These are phyloP conservation scores for Scaptodrosophila latifasciaeformis DNA, from an alignment of 2,888 invertebrate genomes.

Conservation along the genomic window DNA sequence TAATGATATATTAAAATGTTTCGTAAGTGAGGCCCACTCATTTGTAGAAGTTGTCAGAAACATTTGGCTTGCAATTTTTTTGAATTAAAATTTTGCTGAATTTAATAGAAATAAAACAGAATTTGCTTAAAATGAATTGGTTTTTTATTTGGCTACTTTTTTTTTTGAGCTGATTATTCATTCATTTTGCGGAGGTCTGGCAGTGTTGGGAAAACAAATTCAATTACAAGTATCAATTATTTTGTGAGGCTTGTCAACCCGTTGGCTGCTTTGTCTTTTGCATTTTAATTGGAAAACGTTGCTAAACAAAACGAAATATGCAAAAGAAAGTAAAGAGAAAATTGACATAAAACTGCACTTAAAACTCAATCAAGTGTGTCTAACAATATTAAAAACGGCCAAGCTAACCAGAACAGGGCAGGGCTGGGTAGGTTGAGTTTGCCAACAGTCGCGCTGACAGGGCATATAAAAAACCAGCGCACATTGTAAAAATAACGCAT, in stretches of 20 bases:
- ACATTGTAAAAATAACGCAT: constrained; percentile 41
- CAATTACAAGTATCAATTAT: no score
- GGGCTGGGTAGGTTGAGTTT: no score
- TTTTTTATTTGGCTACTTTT: no score
- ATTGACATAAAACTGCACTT: constrained; percentile 54
- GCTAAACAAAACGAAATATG: background rate
- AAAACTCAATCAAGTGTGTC: constrained; percentile 65
- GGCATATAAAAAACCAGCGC: no score
- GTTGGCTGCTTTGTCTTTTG: constrained; percentile 24
- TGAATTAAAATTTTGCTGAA: no score
- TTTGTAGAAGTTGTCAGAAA: constrained; percentile 34
- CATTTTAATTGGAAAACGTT: constrained; percentile 47
- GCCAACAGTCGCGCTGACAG: no score
- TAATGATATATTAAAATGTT: constrained; percentile 52
- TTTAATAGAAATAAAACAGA: no score
- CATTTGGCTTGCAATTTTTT: constrained; percentile 20
- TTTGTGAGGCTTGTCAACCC: no score
- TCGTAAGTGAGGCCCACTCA: background rate
- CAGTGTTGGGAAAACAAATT: no score
- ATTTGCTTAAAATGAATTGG: no score
- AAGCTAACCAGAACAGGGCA: background rate
- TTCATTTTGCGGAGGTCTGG: no score
- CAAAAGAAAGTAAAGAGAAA: constrained; percentile 7
- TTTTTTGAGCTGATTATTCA: no score
- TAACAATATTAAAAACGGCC: constrained; percentile 54